Base-by-base conservation (phyloP, 2,888 invertebrate species). In the Caenorhabditis sp. region DNA sequence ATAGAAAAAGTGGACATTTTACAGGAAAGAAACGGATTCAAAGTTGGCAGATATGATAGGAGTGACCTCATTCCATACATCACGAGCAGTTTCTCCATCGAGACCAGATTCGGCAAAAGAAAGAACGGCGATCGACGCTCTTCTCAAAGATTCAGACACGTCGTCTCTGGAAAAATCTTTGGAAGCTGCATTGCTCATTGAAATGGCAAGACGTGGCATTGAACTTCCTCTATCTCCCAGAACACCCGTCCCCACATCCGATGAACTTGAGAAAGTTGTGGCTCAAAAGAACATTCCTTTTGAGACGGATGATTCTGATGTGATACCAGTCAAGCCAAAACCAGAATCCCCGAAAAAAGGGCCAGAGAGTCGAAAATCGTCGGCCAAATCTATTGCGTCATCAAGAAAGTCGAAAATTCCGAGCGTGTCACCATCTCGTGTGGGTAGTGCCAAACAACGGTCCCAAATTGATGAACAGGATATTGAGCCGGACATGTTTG, bases 31-130 rank as follows among this genome's bases (percentile, higher is more conserved):
- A 13, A 50, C 55, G 1, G 67, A 81, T 35, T 32, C 60, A 1
- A 84, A 84, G 40, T 20, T 84, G 1, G 84, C 85, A 2, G 84
- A 84, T 32, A 86, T 84, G 84, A 81, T 83, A 32, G 86, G 84
- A 0, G 84, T 83, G 0, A 78, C 80, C 15, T 64, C 64, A 0
- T 80, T 68, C 64, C 67, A 76, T 47, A 44, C 58, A 8, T 44
- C 69, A 9, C 53, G 47, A 24, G 35, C 50, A 6, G 37, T 24
- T 20, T 56, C 71, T 24, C 58, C 67, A 15, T 37, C 71, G 0
- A 22, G 58, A 32, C 51, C 58, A 5, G 69, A 51, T 26, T 67
- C 72, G 8, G 47, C 51, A 24, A 32, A 68, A 28, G 50, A 20
- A 0, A n/a, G 15, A 18, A 20, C 51, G 0, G 47, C 50, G 22